Evolutionary conservation across 2,888 invertebrate species (phyloP), one percentile per base, ranked within the genome.

Genomic region (Eristalinus aeneus): DNA sequence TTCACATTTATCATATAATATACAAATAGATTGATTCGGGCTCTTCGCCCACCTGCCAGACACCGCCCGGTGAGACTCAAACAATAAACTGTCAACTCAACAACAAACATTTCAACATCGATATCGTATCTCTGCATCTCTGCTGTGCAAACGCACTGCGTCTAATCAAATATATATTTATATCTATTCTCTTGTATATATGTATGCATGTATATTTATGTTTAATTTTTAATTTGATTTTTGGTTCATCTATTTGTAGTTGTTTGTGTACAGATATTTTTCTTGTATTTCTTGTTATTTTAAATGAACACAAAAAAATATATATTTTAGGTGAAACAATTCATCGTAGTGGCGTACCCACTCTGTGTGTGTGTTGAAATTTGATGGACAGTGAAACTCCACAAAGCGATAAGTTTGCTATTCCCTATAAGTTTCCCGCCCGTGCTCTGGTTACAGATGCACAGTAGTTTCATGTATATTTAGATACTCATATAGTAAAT

Each of bases 1-100:
- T 85, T 85, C 85, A 85, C 85, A 85, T 85, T 81, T 73, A 85
- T 80, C 53, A 68, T 80, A 74, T 85, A 85, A 77, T 85, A 68
- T 85, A 85, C 85, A 85, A 85, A 85, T 80, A 76, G 76, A 85
- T 80, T 80, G 71, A 67, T 76, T 85, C 78, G 75, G 72, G 22
- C 76, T 85, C 27, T 61, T 53, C 31, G 46, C 39, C 56, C 46
- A 16, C 46, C 46, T 46, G n/a, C 46, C 8, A 46, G 46, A 46
- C 46, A n/a, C n/a, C 46, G n/a, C 39, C n/a, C 46, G 46, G 46
- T 27, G 46, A 4, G 12, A 16, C 56, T 74, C 23, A 78, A 79
- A 74, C 79, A 79, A 84, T 75, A 77, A 83, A 46, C 64, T 67
- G 71, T 58, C 63, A 80, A 85, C 68, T 72, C 36, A 85, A 85